Evolutionary conservation across 2,113 vertebrate species (phyloP), one percentile per base, ranked within the genome.

Genomic region (Echinops telfairi): DNA sequence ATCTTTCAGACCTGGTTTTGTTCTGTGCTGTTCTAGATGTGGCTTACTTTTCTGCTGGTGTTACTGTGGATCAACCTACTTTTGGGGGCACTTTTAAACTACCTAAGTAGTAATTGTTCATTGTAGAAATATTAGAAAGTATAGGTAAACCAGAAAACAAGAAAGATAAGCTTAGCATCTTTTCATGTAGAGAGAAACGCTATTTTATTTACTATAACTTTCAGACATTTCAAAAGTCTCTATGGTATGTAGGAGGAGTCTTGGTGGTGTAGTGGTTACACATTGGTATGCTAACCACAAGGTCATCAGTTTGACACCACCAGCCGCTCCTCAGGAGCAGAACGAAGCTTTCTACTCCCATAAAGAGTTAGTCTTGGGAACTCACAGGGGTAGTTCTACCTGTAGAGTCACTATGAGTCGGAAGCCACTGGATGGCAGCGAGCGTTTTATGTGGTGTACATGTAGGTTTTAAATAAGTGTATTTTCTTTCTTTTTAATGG

Each of bases 41-140:
- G 79, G 57, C 27, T 91, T 88, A 58, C 79, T 91, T 91, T 93
- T 80, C 76, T 88, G 33, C 57, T 47, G 27, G 58, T 88, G 43
- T 25, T 88, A 4, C 81, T 68, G 53, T 81, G 36, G 76, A 64
- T 88, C 76, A 79, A 11, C 68, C 92, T 60, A 53, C 25, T 91
- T 91, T 73, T 88, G 4, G 53, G 84, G 68, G 66, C 58, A 19
- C 0, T 0, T 89, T 86, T 85, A 80, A 38, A 75, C 70, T 62
- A 78, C 87, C 1, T 77, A 83, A 77, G 27, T 90, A 83, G 33
- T 73, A 75, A 77, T 47, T 89, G 14, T 77, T 79, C 83, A n/a
- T 78, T 89, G 38, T 88, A 68, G 20, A 88, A 92, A 87, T 91
- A 31, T 83, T 70, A 53, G 47, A 64, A 89, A 92, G 5, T 76